phyloP scores from a whole-genome alignment of 2,888 invertebrate genomes.

The Theristus sp. region DNA sequence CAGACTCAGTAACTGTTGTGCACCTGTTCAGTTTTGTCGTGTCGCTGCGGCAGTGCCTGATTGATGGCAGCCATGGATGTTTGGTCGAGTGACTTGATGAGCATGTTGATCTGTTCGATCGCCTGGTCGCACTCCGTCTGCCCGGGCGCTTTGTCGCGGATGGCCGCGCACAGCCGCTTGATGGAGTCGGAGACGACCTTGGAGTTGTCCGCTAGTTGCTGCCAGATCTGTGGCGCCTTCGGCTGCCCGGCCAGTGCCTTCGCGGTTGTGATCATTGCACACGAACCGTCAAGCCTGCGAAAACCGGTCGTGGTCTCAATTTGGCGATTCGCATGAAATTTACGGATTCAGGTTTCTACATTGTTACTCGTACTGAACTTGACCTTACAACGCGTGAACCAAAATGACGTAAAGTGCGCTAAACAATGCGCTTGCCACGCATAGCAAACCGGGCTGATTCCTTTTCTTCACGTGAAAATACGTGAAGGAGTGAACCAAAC shows the following conservation, averaged over 20 bases:
- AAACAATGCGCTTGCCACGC: no score
- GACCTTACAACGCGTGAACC: no score
- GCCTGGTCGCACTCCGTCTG: slow-evolving; percentile 74
- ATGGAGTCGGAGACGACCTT: slow-evolving; percentile 90
- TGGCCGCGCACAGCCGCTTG: slow-evolving; percentile 73
- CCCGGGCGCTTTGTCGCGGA: slow-evolving; percentile 83
- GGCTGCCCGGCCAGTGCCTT: slow-evolving; percentile 64
- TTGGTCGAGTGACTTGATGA: slow-evolving; percentile 49
- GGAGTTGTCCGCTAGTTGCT: slow-evolving; percentile 73
- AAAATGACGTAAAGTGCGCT: no score
- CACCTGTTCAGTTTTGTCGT: slow-evolving; percentile 50
- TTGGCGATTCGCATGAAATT: no score
- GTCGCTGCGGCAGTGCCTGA: slow-evolving; percentile 50
- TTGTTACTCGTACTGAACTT: no score
- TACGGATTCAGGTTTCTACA: no score
- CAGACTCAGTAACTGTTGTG: no score
- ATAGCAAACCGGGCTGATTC: no score
- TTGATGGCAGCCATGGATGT: slow-evolving; percentile 70
- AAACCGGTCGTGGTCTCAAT: no score
- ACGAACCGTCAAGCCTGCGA: slow-evolving; percentile 64
- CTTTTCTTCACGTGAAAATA: no score
- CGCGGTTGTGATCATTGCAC: slow-evolving; percentile 58
- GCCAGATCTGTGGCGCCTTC: slow-evolving; percentile 81
- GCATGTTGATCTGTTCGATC: slow-evolving; percentile 31
- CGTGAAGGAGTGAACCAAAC: no score